These are phyloP conservation scores for Natator depressus DNA, from an alignment of 2,113 vertebrate species.

Conservation along the genomic window DNA sequence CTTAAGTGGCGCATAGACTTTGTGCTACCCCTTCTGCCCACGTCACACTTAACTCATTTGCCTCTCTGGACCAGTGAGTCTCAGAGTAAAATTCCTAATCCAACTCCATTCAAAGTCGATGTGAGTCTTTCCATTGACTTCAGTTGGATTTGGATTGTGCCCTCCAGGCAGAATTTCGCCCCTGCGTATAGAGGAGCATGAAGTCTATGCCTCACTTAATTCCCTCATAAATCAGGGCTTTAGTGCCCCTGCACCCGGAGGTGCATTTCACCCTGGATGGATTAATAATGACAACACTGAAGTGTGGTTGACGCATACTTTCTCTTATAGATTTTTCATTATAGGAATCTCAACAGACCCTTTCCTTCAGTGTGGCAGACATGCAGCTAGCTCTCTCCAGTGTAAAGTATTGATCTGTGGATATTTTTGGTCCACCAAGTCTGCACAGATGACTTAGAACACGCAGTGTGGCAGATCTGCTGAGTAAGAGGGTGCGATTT, in stretches of 20 bases:
- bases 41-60: not conserved
- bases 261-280: not conserved
- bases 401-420: not conserved
- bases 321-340: not conserved
- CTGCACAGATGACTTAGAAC: not conserved
- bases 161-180: not conserved
- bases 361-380: not conserved
- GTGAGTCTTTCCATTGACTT: not conserved
- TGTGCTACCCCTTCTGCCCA: not conserved
- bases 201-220: not conserved
- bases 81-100: not conserved
- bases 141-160: not conserved
- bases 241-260: not conserved
- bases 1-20: not conserved
- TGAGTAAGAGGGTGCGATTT: not conserved
- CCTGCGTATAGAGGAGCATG: not conserved
- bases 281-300: not conserved
- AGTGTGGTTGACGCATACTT: not conserved
- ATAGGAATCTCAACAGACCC: not conserved
- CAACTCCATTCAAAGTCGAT: not conserved
- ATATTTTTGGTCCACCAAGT: not conserved
- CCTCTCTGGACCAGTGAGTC: not conserved
- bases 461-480: not conserved
- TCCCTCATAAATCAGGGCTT: not conserved
- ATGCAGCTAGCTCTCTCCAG: not conserved